phyloP scores from a whole-genome alignment of 2,888 invertebrate species.

The Geotrupes spiniger region DNA sequence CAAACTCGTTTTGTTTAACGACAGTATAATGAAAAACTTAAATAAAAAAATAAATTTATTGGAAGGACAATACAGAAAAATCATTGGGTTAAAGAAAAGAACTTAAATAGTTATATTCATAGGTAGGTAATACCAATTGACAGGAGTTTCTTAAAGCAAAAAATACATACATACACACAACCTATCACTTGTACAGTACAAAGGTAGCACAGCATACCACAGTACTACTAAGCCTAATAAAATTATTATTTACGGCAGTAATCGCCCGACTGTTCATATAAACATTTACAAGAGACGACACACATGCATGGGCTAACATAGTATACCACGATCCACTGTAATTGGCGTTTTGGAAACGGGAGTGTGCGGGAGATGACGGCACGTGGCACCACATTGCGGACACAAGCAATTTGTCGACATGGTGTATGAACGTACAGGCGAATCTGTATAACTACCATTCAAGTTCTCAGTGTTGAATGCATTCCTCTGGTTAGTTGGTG shows the following conservation, averaged over 20 bases:
- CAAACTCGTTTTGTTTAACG: too few species aligned
- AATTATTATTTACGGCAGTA: background rate
- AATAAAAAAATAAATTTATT: slow-evolving; percentile 6
- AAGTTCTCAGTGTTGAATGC: slow-evolving; percentile 36
- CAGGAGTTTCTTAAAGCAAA: slow-evolving; percentile 6
- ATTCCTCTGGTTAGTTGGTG: slow-evolving; percentile 23
- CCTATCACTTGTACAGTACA: slow-evolving; percentile 16
- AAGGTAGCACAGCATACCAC: slow-evolving; percentile 7
- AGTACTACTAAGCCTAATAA: slow-evolving; percentile 1
- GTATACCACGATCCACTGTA: slow-evolving; percentile 51
- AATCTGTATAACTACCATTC: slow-evolving; percentile 39
- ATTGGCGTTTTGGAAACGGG: slow-evolving; percentile 48
- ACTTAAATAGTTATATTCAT: slow-evolving; percentile 1
- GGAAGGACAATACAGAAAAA: slow-evolving; percentile 6
- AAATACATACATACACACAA: slow-evolving; percentile 19
- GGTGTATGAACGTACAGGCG: slow-evolving; percentile 45
- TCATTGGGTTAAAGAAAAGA: slow-evolving; percentile 6
- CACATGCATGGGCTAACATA: slow-evolving; percentile 46
- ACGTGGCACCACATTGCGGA: slow-evolving; percentile 51
- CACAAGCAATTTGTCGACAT: slow-evolving; percentile 48
- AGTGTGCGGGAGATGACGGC: slow-evolving; percentile 49
- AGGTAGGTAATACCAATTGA: background rate
- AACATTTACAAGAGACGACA: slow-evolving; percentile 12
- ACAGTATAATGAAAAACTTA: slow-evolving; percentile 4
- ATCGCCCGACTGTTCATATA: slow-evolving; percentile 2